phyloP scores from a whole-genome alignment of 2,888 invertebrate species.

The Cephus runcator region DNA sequence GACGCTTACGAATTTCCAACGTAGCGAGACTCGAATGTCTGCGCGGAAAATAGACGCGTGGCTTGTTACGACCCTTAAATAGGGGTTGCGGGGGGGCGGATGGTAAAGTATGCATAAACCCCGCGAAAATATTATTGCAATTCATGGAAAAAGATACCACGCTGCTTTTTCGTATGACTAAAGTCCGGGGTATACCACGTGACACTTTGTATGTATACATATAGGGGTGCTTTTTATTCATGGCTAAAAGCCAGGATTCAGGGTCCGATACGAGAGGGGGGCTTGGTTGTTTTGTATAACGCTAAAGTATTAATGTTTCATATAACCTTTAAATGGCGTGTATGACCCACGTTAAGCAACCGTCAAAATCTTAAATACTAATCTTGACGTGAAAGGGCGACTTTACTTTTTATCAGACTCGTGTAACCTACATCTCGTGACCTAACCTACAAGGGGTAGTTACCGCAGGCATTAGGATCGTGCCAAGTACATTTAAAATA shows the following conservation, averaged over 20 bases:
- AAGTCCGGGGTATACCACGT: background rate
- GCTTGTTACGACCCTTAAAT: background rate
- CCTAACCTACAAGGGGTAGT: background rate
- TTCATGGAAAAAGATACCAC: background rate
- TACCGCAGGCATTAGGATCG: background rate
- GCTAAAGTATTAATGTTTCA: background rate
- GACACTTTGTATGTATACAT: background rate
- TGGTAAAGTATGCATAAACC: background rate
- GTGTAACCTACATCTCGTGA: background rate
- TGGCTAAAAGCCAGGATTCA: background rate
- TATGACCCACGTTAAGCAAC: background rate
- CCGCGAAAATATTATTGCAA: background rate
- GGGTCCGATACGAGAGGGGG: background rate
- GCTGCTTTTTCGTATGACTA: background rate
- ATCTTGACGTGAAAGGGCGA: background rate
- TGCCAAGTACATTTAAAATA: background rate
- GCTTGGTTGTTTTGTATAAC: background rate
- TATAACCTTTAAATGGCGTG: background rate
- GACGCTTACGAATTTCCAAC: background rate
- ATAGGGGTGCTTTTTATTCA: background rate
- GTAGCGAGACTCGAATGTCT: background rate
- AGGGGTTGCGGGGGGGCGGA: background rate
- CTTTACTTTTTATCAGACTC: background rate
- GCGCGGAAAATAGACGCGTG: background rate
- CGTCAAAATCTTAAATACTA: background rate